A percentile compares a stretch with the other conserved stretches of the same genome.
Conservation (phyloP, 2,113 vertebrate species). For the Drymodes brunneopygia region DNA sequence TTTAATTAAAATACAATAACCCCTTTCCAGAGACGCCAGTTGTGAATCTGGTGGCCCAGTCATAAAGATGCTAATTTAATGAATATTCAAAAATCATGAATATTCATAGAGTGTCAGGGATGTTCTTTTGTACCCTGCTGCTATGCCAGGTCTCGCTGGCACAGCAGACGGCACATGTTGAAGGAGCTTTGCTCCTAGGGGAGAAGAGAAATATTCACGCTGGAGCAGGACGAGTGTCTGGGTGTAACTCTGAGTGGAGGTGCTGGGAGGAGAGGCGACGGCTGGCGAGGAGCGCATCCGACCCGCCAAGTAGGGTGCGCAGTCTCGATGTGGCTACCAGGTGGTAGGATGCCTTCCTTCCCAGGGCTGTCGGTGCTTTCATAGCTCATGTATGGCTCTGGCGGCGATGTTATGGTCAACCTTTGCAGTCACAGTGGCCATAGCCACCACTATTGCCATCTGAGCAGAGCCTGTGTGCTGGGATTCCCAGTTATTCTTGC, state of each 20-base stretch:
- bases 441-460: fast-evolving
- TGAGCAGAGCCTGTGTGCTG: neutral
- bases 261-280: neutral
- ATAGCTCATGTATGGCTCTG: neutral
- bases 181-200: slow-evolving; percentile 65
- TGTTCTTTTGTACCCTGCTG: slow-evolving; percentile 73
- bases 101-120: slow-evolving; percentile 68
- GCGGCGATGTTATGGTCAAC: neutral
- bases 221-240: slow-evolving; percentile 41
- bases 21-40: slow-evolving; percentile 69
- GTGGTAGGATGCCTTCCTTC: neutral
- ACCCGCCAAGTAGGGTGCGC: neutral
- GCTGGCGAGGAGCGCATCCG: neutral
- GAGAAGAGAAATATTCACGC: slow-evolving; percentile 52
- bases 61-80: slow-evolving; percentile 74
- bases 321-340: neutral
- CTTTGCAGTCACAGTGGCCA: neutral
- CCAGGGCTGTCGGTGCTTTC: neutral
- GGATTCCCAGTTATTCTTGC: neutral
- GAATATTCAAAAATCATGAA: slow-evolving; percentile 75
- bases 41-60: slow-evolving; percentile 73
- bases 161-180: slow-evolving; percentile 72
- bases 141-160: slow-evolving; percentile 71
- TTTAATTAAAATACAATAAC: slow-evolving; percentile 75
- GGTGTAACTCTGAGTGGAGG: slow-evolving; percentile 1